Percentiles rank a stretch among this genome's conserved stretches.
Conservation (phyloP, 1,140 invertebrate genomes). For the Drosophila takahashii region DNA sequence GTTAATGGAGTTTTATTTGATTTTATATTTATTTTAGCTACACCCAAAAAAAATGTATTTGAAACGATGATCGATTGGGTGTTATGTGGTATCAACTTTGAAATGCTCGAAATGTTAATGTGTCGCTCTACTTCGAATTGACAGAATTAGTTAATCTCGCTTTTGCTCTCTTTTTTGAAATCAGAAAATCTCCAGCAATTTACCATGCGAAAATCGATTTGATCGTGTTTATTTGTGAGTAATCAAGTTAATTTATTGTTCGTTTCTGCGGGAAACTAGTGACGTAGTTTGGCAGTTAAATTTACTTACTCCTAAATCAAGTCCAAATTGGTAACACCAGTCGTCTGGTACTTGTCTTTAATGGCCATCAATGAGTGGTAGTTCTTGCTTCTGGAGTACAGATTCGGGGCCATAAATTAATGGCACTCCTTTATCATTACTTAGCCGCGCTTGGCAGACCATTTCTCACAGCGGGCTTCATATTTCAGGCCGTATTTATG, state of each 20-base stretch:
- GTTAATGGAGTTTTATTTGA: background rate
- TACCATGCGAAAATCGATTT: too few relatives aligned
- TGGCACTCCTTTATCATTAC: conserved; percentile 7
- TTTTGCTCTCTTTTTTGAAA: too few relatives aligned
- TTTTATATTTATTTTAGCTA: background rate
- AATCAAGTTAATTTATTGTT: background rate
- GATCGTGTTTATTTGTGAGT: too few relatives aligned
- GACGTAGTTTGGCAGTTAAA: too few relatives aligned
- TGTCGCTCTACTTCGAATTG: too few relatives aligned
- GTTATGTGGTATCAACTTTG: too few relatives aligned
- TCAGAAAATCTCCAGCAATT: too few relatives aligned
- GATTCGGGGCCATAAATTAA: conserved; percentile 2
- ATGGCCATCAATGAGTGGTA: background rate
- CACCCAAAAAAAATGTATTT: too few relatives aligned
- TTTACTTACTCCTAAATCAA: background rate
- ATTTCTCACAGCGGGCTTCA: conserved; percentile 35
- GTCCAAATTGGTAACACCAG: background rate
- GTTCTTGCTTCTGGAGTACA: background rate
- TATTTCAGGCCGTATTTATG: conserved; percentile 47
- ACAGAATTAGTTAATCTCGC: too few relatives aligned
- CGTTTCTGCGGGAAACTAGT: background rate
- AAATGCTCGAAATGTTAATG: too few relatives aligned
- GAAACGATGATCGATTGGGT: too few relatives aligned
- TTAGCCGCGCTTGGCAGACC: conserved; percentile 5
- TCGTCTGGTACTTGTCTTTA: background rate